phyloP scores from a whole-genome alignment of 2,888 invertebrate species.

The Eumacrocentrus americanus region DNA sequence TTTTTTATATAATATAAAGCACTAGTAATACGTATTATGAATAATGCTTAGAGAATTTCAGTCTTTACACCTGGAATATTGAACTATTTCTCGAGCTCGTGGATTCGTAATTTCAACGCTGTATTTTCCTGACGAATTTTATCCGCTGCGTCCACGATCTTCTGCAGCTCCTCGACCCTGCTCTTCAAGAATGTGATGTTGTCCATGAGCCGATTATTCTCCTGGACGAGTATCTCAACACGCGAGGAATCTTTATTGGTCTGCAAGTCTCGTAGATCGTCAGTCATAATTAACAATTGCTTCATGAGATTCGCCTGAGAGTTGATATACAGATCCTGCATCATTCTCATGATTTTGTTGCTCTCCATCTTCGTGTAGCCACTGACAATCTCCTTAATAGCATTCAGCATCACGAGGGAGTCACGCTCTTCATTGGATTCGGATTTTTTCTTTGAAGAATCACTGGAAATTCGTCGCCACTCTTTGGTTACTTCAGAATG shows the following conservation, averaged over 20 bases:
- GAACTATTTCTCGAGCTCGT: conserved; percentile 41
- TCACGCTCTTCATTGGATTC: conserved; percentile 45
- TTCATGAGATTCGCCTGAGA: conserved; percentile 53
- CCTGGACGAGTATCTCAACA: conserved; percentile 40
- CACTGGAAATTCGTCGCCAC: conserved; percentile 29
- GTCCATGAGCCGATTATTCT: conserved; percentile 50
- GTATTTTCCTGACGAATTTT: conserved; percentile 50
- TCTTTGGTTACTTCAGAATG: conserved; percentile 32
- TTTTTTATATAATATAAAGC: not conserved
- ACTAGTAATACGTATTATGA: not conserved
- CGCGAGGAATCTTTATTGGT: conserved; percentile 40
- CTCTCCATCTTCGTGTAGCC: conserved; percentile 52
- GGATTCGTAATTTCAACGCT: conserved; percentile 47
- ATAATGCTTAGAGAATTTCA: not conserved
- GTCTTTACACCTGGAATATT: not conserved
- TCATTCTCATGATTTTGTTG: conserved; percentile 46
- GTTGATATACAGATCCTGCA: conserved; percentile 51
- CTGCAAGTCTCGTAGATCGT: conserved; percentile 48
- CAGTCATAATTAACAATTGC: conserved; percentile 47
- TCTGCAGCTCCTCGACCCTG: conserved; percentile 47
- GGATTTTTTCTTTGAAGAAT: conserved; percentile 34
- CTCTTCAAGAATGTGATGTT: conserved; percentile 44
- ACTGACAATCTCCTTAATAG: conserved; percentile 53
- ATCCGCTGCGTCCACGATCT: conserved; percentile 44
- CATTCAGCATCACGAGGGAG: conserved; percentile 45